Base-by-base conservation (phyloP, 1,140 invertebrate species). In the Penaeus indicus region DNA sequence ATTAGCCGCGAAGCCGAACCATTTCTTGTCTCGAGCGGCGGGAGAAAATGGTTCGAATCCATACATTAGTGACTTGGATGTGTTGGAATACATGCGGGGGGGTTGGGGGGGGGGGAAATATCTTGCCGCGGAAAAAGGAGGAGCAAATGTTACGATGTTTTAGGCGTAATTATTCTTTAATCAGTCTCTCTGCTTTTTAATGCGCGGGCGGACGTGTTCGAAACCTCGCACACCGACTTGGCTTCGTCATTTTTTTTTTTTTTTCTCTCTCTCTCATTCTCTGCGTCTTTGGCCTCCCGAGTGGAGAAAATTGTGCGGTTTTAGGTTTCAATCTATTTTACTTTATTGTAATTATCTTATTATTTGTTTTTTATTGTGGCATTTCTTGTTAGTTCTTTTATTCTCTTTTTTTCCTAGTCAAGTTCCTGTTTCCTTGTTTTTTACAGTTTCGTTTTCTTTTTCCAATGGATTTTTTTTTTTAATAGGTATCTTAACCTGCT, bases 121-220 rank as follows among this genome's bases (percentile, higher is more conserved):
- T 64, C 82, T 84, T 84, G 82, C 38, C 82, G 75, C 27, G 77
- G 79, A 89, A 89, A 83, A 77, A 54, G 54, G 54, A 54, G 54
- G 89, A 85, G 89, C 89, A 90, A 90, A 90, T 90, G 89, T 90
- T 90, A 90, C 89, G 64, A 85, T 90, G 89, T 90, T 86, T 90
- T 86, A 90, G 67, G 64, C 89, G 85, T 90, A 90, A 90, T 90
- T 86, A 90, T 90, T 90, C 89, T 90, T 90, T 90, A 90, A 90
- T 90, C 89, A 90, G 89, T 79, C 84, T 82, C 85, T 86, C 85
- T 85, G 89, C 84, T 86, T 90, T 90, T 90, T 90, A 90, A 90
- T 90, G 89, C 89, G 85, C 63, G 83, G 84, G 89, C 38, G 72
- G 81, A 4, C 67, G 61, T 63, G 89, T 90, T 27, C 89, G 89